Evolutionary conservation across 2,113 vertebrate species (phyloP).

Genomic region (Brachyhypopomus occidentalis): DNA sequence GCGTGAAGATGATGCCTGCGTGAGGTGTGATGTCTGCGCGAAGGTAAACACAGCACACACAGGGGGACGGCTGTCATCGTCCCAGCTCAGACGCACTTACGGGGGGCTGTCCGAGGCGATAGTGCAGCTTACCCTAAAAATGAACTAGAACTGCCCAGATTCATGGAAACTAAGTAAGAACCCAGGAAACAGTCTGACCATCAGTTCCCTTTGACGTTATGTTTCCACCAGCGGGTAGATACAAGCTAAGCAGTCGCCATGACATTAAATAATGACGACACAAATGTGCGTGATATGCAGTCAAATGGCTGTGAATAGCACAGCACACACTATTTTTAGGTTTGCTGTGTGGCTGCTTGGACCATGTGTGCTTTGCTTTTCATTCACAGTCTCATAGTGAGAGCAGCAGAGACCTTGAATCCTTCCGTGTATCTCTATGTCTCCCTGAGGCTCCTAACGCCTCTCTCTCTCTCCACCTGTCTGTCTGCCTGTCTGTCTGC

Average conservation of each 20-base stretch:
- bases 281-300: not conserved
- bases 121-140: not conserved
- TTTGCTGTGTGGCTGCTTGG: not conserved
- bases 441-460: too few species aligned
- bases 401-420: slow-evolving; percentile 35
- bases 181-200: not conserved
- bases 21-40: not conserved
- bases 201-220: not conserved
- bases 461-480: not conserved
- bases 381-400: slow-evolving; percentile 29
- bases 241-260: not conserved
- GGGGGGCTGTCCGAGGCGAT: not conserved
- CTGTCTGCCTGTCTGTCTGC: not conserved
- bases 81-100: too few species aligned
- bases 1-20: too few species aligned
- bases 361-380: slow-evolving; percentile 14
- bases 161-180: not conserved
- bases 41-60: not conserved
- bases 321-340: not conserved
- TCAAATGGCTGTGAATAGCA: not conserved
- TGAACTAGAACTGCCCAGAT: not conserved
- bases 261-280: not conserved
- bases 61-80: not conserved
- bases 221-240: not conserved
- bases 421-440: slow-evolving; percentile 1